Evolutionary conservation across 2,113 vertebrate species (phyloP), one percentile per base, ranked within the genome.

Genomic region (Ardeotis arabs): DNA sequence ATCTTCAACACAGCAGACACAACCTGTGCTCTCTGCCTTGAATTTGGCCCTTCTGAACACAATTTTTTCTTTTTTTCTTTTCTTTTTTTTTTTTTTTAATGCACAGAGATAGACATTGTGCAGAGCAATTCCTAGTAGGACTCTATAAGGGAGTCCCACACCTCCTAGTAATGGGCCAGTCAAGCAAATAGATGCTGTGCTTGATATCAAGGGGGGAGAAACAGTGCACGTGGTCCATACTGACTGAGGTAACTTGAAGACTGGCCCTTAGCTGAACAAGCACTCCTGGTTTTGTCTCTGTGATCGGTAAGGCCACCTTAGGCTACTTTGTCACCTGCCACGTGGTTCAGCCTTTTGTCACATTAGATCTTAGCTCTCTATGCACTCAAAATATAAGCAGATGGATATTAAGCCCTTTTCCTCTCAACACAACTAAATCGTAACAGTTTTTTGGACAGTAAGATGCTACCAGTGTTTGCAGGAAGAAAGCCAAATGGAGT

Each of bases 51-150:
- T 87, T 76, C 29, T 29, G 35, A 59, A n/a, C 24, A 76, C 9
- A 0, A 1, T 24, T 18, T 44, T 37, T 19, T 53, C 1, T 3
- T 9, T 10, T 35, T 29, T 47, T 29, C 12, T 39, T 39, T 39
- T 39, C 12, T 11, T 39, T 39, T 11, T 39, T 39, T 39, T 41
- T 41, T 41, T 41, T 41, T 41, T 41, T 41, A 41, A 41, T 41
- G 41, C 41, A 41, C 41, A 44, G 41, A 44, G 41, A 44, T 6
- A 44, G 41, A 44, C 10, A 12, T 15, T 50, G 35, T 49, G 29
- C 72, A 59, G 20, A 76, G 44, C 44, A 68, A 23, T 24, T n/a
- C 29, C 35, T n/a, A 41, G 35, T 16, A 75, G 14, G n/a, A 33
- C 22, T 47, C 14, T 23, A 25, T 12, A 58, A 59, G 29, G 24